A percentile compares a stretch with the other conserved stretches of the same genome.
These are phyloP conservation scores for Acipenser ruthenus DNA, from an alignment of 2,797 vertebrate species.

Conservation along the genomic window DNA sequence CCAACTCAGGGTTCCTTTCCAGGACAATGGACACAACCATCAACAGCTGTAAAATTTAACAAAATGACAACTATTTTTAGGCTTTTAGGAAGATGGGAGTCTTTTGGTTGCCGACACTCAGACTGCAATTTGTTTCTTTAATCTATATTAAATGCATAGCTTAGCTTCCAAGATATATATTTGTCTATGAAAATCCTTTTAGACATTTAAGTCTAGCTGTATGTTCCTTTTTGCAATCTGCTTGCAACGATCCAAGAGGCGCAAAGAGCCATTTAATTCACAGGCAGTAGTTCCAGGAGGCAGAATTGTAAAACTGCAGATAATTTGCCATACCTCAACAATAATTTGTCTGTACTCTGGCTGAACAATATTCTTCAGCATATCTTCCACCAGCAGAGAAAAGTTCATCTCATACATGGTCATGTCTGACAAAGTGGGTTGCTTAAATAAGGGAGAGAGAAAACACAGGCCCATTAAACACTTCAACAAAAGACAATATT, in stretches of 20 bases:
- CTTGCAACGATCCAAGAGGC: neutral
- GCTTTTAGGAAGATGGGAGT: neutral
- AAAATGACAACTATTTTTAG: neutral
- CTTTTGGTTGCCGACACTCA: too few species aligned
- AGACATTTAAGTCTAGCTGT: too few species aligned
- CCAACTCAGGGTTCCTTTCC: conserved; percentile 94
- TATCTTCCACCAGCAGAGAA: conserved; percentile 93
- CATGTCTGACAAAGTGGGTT: conserved; percentile 97
- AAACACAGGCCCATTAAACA: too few species aligned
- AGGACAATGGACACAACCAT: conserved; percentile 94
- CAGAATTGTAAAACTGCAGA: neutral
- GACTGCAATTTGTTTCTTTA: too few species aligned
- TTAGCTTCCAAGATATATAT: too few species aligned
- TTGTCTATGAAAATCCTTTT: too few species aligned
- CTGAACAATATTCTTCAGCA: conserved; percentile 79
- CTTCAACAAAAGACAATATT: too few species aligned
- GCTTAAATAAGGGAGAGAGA: conserved; percentile 48
- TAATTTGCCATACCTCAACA: conserved; percentile 72
- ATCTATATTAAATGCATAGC: too few species aligned
- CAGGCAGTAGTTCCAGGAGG: neutral
- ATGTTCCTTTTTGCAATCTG: too few species aligned
- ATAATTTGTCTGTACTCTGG: conserved; percentile 91
- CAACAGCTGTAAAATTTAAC: conserved; percentile 60
- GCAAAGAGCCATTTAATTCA: neutral
- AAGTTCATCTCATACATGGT: conserved; percentile 99